A percentile compares a stretch with the other conserved stretches of the same genome.
Conservation (phyloP, 2,888 invertebrate genomes). For the Xylota sylvarum region DNA sequence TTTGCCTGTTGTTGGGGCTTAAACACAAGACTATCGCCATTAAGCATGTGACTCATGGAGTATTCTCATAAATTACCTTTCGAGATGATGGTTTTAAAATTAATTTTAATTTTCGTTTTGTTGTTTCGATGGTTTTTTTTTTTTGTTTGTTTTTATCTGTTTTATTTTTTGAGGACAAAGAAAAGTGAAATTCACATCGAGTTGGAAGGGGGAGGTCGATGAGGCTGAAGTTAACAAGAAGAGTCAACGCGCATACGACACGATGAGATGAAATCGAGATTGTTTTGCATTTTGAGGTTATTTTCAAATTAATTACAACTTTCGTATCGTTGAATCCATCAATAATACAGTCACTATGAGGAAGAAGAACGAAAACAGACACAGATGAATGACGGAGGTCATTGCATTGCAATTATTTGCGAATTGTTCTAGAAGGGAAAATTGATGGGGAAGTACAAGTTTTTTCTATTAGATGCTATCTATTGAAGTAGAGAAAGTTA, state of each 20-base stretch:
- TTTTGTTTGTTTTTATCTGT: neutral
- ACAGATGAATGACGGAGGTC: neutral
- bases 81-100: slow-evolving; percentile 50
- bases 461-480: neutral
- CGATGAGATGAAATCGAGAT: slow-evolving; percentile 54
- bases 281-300: slow-evolving; percentile 56
- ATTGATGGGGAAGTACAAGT: neutral
- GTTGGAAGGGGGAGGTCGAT: neutral
- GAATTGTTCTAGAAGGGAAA: neutral
- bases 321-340: slow-evolving; percentile 33
- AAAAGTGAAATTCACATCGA: slow-evolving; percentile 68
- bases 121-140: too few species aligned
- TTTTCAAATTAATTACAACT: slow-evolving; percentile 40
- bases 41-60: slow-evolving; percentile 58
- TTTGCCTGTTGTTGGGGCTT: neutral
- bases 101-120: slow-evolving; percentile 33
- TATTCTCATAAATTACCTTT: slow-evolving; percentile 58
- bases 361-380: slow-evolving; percentile 3
- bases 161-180: slow-evolving; percentile 60
- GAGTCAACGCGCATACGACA: slow-evolving; percentile 21
- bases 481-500: neutral
- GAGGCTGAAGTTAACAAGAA: slow-evolving; percentile 21
- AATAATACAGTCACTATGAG: slow-evolving; percentile 25
- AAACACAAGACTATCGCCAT: slow-evolving; percentile 29
- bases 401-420: neutral